Conservation (phyloP, 1,140 invertebrate species). For the Heliconius hermathena region DNA sequence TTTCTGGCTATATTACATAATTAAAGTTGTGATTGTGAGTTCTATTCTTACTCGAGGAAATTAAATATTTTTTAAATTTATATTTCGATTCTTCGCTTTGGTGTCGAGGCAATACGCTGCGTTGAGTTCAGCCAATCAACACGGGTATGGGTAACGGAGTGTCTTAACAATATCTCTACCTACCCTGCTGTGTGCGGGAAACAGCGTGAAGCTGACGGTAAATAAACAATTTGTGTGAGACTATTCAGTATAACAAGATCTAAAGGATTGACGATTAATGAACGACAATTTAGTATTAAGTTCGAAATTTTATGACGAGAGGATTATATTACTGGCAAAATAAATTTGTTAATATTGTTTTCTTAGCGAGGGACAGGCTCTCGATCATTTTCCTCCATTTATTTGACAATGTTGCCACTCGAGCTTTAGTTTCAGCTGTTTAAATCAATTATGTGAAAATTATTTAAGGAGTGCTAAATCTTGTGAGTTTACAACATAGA, state of each 20-base stretch:
- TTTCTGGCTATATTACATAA: too few species aligned
- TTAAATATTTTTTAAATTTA: too few species aligned
- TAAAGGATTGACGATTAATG: background rate
- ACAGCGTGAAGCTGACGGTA: background rate
- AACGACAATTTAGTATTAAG: background rate
- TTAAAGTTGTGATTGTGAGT: too few species aligned
- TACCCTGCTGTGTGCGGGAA: too few species aligned
- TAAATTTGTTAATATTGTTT: conserved; percentile 38
- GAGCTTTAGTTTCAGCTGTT: conserved; percentile 32
- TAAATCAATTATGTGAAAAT: conserved; percentile 23
- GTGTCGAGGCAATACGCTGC: too few species aligned
- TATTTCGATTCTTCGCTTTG: too few species aligned
- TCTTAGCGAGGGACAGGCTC: conserved; percentile 33
- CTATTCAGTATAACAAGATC: background rate
- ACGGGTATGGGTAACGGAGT: too few species aligned
- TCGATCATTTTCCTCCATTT: conserved; percentile 41
- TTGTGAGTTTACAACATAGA: background rate
- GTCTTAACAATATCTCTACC: too few species aligned
- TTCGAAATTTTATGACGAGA: conserved; percentile 16
- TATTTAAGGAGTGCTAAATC: conserved; percentile 2
- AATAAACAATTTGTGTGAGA: too few species aligned
- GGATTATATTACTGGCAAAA: conserved; percentile 28
- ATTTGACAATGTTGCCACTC: conserved; percentile 35
- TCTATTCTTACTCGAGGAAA: too few species aligned
- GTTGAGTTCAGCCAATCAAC: too few species aligned